A percentile compares a stretch with the other conserved stretches of the same genome.
These are phyloP conservation scores for Ctenosaura bakeri DNA, from an alignment of 2,797 vertebrate genomes.

Conservation along the genomic window DNA sequence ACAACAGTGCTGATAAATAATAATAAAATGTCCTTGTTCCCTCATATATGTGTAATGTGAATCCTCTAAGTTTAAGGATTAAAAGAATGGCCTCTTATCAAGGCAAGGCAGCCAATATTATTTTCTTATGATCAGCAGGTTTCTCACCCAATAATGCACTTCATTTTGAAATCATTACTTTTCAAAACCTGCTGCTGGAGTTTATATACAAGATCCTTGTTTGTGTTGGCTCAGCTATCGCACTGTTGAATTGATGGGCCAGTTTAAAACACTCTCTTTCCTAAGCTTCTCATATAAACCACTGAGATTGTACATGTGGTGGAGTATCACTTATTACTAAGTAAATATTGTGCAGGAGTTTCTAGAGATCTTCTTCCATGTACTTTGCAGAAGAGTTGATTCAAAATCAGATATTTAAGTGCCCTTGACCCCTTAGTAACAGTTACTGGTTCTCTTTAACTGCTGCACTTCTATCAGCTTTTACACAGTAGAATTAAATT, in stretches of 20 bases:
- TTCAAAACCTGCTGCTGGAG: slow-evolving; percentile 27
- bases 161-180: slow-evolving; percentile 38
- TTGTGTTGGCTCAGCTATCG: slow-evolving; percentile 24
- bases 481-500: neutral
- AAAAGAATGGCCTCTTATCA: neutral
- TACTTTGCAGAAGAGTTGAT: neutral
- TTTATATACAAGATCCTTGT: slow-evolving; percentile 24
- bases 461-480: neutral
- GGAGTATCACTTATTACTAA: slow-evolving; percentile 30
- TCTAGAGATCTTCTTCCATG: slow-evolving; percentile 20
- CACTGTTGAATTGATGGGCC: neutral
- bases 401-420: slow-evolving; percentile 14
- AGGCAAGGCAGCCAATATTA: neutral
- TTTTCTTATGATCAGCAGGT: slow-evolving; percentile 10
- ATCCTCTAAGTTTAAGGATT: neutral
- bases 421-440: neutral
- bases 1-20: neutral
- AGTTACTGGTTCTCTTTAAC: neutral
- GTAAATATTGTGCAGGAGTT: slow-evolving; percentile 23
- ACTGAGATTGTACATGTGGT: slow-evolving; percentile 22
- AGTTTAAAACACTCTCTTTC: slow-evolving; percentile 7
- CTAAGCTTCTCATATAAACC: slow-evolving; percentile 16
- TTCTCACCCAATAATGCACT: slow-evolving; percentile 34
- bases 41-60: neutral
- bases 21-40: neutral